Base-by-base conservation (phyloP, 2,888 invertebrate species). In the Acanthosepion lycidas region DNA sequence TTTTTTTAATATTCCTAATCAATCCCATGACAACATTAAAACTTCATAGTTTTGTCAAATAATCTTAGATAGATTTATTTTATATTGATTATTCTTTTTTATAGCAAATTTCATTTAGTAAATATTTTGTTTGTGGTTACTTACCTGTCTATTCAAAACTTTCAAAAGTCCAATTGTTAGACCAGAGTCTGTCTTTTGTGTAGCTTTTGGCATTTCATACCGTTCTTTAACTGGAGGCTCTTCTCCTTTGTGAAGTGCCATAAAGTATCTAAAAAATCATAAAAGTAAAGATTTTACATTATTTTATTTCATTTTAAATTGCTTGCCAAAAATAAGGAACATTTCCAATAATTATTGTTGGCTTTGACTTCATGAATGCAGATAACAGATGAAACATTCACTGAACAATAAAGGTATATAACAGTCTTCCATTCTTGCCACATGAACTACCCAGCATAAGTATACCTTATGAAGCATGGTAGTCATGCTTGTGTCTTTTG, bases 111-210 rank as follows among this genome's bases (percentile, higher is more conserved):
- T 5, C 1, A 93, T 49, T 48, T 49, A 33, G 48, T 33, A 94
- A 48, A 92, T 91, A 53, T 94, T 94, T 1, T 55, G 59, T 59
- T 59, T 6, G 23, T 6, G 23, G 23, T 59, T 59, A 59, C 23
- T 94, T 96, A 99, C 98, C 98, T 99, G 99, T 96, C 98, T 98
- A 94, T 98, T 98, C 23, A 99, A 97, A 8, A 98, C 98, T 96
- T 98, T 98, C 55, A 99, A 97, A 96, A 98, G 98, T 0, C 99
- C 99, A 18, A 98, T 98, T 0, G 99, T 98, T 0, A 99, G 97
- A 0, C 98, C 98, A 3, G 98, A 98, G 95, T 98, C 98, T 94
- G 97, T 97, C 95, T 97, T 97, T 96, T 97, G 97, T 94, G 97
- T 97, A 49, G 97, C 97, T 53, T 97, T 95, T 94, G 97, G 97